Base-by-base conservation (phyloP, 2,113 vertebrate species). In the Megalops atlanticus region DNA sequence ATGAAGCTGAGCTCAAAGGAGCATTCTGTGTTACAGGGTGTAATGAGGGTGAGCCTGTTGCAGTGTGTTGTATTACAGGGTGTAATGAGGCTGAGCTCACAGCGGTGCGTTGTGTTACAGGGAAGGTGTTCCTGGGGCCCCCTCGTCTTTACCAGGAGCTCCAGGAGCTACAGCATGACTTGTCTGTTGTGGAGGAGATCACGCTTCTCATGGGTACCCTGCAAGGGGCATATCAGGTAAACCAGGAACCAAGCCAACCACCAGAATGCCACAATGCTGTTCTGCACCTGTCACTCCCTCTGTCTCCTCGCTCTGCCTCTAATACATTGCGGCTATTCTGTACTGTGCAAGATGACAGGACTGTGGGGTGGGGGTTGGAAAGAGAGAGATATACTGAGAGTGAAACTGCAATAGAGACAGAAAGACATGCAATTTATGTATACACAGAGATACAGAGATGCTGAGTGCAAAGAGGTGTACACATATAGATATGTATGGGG, bases 121-220 rank as follows among this genome's bases (percentile, higher is more conserved):
- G 93, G 54, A 96, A 95, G 87, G 93, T 95, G 69, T 95, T 94
- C 84, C 86, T 96, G 85, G 96, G 96, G 0, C 96, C 96, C 0
- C 95, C 96, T 0, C 93, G 95, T 75, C 95, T 97, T 43, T 96
- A 95, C 88, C 96, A 96, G 89, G 95, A 97, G 84, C 93, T 97
- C 36, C 95, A 96, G 90, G 96, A 96, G 82, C 87, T 97, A 39
- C 95, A 96, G 86, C 95, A 96, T 83, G 96, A 97, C 86, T 90
- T 96, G 79, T 92, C 91, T 0, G 95, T 96, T 81, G 95, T 96
- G 80, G 94, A 95, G 78, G 95, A 96, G 88, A 95, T 97, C 79
- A 95, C 95, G 0, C 91, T 95, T 27, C 93, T 97, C 4, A 90
- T 96, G 83, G 95, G 95, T 85, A 96, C 95, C 0, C 85, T 97